These are phyloP conservation scores for Ptilonorhynchus violaceus DNA, from an alignment of 2,113 vertebrate genomes.

Conservation along the genomic window DNA sequence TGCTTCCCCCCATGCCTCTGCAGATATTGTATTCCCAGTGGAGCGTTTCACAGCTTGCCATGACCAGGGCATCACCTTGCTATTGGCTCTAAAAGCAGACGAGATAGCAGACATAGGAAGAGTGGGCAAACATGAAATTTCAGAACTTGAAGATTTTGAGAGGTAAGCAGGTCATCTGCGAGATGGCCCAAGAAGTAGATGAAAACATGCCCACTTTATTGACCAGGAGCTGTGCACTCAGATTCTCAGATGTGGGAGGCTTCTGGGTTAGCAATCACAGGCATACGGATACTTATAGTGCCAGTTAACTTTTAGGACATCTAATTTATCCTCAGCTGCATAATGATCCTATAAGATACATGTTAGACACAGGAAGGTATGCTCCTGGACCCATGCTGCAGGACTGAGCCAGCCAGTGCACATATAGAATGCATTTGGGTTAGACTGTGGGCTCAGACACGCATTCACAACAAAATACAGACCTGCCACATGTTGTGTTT, in stretches of 20 bases:
- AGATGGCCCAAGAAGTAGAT: not conserved
- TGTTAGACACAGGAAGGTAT: not conserved
- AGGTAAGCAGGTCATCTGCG: not conserved
- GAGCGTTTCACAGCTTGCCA: not conserved
- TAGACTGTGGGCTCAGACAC: not conserved
- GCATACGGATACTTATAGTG: fast-evolving
- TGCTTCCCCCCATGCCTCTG: not conserved
- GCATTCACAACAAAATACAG: not conserved
- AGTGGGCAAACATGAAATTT: not conserved
- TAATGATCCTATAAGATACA: not conserved
- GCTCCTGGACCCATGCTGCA: not conserved
- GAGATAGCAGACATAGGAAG: not conserved
- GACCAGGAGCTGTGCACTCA: not conserved
- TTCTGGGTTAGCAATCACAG: not conserved
- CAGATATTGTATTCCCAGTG: not conserved
- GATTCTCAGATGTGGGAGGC: not conserved
- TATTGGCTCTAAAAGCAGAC: not conserved
- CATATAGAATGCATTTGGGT: not conserved
- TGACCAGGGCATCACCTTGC: not conserved
- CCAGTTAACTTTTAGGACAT: not conserved
- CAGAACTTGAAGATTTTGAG: not conserved
- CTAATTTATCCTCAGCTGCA: not conserved
- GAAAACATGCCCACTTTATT: not conserved
- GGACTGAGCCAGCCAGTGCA: not conserved
- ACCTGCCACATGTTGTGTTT: not conserved